Evolutionary conservation across 2,113 vertebrate species (phyloP).

Genomic region (Channa argus): DNA sequence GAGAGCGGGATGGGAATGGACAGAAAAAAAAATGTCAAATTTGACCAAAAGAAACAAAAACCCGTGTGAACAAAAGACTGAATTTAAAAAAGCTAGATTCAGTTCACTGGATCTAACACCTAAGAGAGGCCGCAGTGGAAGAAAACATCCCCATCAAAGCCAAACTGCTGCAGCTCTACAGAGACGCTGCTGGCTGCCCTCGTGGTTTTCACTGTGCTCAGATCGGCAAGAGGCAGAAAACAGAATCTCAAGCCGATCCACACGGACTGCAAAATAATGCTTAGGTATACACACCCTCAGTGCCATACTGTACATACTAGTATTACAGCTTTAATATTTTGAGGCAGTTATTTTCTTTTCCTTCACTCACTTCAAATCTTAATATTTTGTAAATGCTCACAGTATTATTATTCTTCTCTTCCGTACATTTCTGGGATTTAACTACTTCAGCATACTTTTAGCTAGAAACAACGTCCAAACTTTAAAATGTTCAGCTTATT

Average conservation of each 20-base stretch:
- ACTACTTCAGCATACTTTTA: no score
- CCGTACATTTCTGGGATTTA: no score
- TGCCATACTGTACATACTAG: not conserved
- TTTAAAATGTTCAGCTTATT: no score
- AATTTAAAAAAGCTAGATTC: not conserved
- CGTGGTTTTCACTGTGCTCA: constrained; percentile 55
- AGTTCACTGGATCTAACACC: constrained; percentile 23
- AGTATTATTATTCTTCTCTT: no score
- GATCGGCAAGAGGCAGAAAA: constrained; percentile 55
- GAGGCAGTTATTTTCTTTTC: no score
- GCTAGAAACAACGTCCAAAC: no score
- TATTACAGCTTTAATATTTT: not conserved
- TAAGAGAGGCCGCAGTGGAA: constrained; percentile 32
- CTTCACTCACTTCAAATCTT: no score
- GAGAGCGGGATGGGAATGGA: not conserved
- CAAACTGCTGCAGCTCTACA: constrained; percentile 26
- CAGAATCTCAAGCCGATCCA: constrained; percentile 32
- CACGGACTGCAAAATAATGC: constrained; percentile 20
- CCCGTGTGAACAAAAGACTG: constrained; percentile 11
- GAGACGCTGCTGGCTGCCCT: constrained; percentile 32
- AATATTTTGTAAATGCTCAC: no score
- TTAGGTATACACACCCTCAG: not conserved
- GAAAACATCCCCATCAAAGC: constrained; percentile 54
- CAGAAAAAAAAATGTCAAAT: constrained; percentile 17
- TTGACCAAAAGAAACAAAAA: constrained; percentile 20